Conservation (phyloP, 2,113 vertebrate genomes). For the Notarius lentiginosus region DNA sequence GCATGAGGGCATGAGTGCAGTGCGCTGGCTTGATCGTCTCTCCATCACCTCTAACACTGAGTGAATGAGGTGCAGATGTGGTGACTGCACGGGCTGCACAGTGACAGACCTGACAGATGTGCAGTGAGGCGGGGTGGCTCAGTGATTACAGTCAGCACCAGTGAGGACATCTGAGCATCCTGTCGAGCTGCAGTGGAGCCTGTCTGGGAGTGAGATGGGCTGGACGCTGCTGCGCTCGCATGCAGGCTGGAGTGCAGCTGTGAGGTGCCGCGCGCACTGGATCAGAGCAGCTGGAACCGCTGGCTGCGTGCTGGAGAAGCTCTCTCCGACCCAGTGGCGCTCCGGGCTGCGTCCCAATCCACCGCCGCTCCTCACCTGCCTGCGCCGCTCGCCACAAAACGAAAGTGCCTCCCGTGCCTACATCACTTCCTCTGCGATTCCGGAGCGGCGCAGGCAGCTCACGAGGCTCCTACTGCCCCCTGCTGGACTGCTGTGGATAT, state of each 20-base stretch:
- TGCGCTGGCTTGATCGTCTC: neutral
- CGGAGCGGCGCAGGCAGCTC: too few relatives aligned
- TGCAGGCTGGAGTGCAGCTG: neutral
- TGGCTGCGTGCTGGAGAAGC: neutral
- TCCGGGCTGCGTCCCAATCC: constrained; percentile 11
- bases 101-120: neutral
- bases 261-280: neutral
- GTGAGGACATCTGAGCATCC: neutral
- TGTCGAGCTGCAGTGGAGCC: neutral
- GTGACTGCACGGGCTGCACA: neutral
- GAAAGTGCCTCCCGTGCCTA: neutral
- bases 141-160: neutral
- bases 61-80: neutral
- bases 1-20: neutral
- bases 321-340: neutral
- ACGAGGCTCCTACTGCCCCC: neutral
- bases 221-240: neutral
- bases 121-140: neutral
- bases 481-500: neutral
- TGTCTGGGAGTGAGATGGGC: neutral
- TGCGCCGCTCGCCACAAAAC: neutral
- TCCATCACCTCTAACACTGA: neutral
- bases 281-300: neutral
- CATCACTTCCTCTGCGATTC: neutral
- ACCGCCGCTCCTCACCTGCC: neutral